Evolutionary conservation across 2,888 invertebrate species (phyloP).

Genomic region (Sphinx pinastri): DNA sequence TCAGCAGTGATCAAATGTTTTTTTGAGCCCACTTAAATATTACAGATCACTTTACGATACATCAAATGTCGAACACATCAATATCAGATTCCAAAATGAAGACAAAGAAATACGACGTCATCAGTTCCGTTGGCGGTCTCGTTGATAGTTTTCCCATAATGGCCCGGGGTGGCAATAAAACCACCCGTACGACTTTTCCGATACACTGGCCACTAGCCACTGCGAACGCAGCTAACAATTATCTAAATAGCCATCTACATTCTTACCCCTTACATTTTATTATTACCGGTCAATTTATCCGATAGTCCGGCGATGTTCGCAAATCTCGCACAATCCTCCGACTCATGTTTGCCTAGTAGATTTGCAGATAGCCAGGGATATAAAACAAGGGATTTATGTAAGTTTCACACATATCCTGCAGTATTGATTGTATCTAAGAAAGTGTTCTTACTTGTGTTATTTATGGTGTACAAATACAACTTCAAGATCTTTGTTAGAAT

Average conservation of each 20-base stretch:
- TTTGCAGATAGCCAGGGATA: constrained; percentile 70
- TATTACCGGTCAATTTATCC: constrained; percentile 84
- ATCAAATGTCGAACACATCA: constrained; percentile 46
- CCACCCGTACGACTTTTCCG: constrained; percentile 72
- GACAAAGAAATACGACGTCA: constrained; percentile 71
- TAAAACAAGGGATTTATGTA: constrained; percentile 65
- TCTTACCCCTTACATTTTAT: constrained; percentile 84
- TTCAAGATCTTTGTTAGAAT: background rate
- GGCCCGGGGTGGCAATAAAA: constrained; percentile 77
- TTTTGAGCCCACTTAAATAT: background rate
- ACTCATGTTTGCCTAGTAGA: constrained; percentile 76
- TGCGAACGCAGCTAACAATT: constrained; percentile 80
- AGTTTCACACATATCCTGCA: constrained; percentile 40
- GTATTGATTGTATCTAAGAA: constrained; percentile 40
- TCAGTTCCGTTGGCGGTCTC: constrained; percentile 66
- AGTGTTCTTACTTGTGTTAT: background rate
- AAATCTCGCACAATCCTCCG: constrained; percentile 73
- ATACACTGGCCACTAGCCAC: constrained; percentile 71
- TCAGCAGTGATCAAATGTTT: background rate
- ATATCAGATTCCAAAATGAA: constrained; percentile 54
- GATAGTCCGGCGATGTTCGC: constrained; percentile 63
- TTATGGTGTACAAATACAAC: background rate
- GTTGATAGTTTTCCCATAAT: constrained; percentile 81
- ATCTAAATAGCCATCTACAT: constrained; percentile 85
- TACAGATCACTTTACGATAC: constrained; percentile 16